Percentiles rank a stretch among this genome's conserved stretches.
Conservation (phyloP, 1,140 invertebrate species). For the Pomacea maculata region DNA sequence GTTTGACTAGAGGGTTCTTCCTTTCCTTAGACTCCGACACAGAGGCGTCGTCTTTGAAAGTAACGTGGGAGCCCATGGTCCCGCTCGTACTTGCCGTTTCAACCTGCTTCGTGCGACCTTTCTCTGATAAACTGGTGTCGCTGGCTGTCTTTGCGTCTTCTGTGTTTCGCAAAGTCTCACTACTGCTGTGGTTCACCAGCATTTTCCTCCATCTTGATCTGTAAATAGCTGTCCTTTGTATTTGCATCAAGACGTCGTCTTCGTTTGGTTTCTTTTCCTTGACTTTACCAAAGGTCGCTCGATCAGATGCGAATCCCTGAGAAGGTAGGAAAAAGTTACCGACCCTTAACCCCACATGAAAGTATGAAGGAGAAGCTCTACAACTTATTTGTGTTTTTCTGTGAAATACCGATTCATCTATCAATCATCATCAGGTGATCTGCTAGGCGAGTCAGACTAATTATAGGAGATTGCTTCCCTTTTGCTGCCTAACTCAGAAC, state of each 20-base stretch:
- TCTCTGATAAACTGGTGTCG: conserved; percentile 29
- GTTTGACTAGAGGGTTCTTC: conserved; percentile 35
- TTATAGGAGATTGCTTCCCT: too few relatives aligned
- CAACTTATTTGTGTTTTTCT: too few relatives aligned
- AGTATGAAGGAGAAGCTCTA: too few relatives aligned
- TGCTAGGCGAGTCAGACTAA: not conserved
- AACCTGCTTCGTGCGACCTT: not conserved
- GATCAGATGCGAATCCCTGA: conserved; percentile 17
- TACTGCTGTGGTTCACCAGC: conserved; percentile 13
- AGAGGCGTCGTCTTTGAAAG: not conserved
- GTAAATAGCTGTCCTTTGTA: conserved; percentile 30
- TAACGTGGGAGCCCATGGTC: not conserved
- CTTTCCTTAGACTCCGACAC: conserved; percentile 2
- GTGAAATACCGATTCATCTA: too few relatives aligned
- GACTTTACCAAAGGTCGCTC: conserved; percentile 26
- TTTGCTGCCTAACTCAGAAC: too few relatives aligned
- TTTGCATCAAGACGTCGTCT: conserved; percentile 52
- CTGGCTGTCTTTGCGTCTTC: conserved; percentile 38
- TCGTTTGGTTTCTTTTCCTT: conserved; percentile 54
- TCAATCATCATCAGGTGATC: conserved; percentile 3
- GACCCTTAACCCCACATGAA: too few relatives aligned
- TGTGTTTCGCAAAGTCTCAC: conserved; percentile 12
- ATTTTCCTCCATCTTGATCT: conserved; percentile 37
- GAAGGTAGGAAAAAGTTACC: not conserved
- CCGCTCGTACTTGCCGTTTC: not conserved